Percentiles rank a stretch among this genome's conserved stretches.
These are phyloP conservation scores for Acronicta alni DNA, from an alignment of 2,888 invertebrate species.

Conservation along the genomic window DNA sequence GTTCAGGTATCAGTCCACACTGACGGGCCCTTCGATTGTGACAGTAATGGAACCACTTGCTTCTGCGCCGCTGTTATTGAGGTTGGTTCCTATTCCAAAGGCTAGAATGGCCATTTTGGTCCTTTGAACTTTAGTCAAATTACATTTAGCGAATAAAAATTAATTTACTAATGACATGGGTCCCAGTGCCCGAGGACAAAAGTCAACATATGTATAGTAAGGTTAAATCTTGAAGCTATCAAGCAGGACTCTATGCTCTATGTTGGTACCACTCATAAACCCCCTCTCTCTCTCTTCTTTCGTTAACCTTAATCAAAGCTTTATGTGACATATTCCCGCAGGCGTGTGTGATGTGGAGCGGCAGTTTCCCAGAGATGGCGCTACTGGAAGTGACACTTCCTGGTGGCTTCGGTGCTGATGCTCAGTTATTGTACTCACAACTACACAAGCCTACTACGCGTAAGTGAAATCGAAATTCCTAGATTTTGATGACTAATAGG, in stretches of 20 bases:
- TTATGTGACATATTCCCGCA: constrained; percentile 40
- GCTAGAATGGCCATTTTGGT: no score
- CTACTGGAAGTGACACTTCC: constrained; percentile 90
- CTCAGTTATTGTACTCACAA: constrained; percentile 87
- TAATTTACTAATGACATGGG: no score
- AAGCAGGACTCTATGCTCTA: no score
- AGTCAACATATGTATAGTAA: no score
- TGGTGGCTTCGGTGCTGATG: constrained; percentile 90
- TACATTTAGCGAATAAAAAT: no score
- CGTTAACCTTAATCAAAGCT: no score
- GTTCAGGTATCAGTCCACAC: constrained; percentile 75
- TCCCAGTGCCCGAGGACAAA: no score
- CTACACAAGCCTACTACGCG: constrained; percentile 78
- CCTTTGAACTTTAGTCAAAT: no score
- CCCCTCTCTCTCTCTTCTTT: no score
- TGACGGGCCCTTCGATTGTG: constrained; percentile 81
- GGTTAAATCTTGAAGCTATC: no score
- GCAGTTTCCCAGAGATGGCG: constrained; percentile 87
- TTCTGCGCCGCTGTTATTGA: constrained; percentile 82
- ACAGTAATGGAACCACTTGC: constrained; percentile 66
- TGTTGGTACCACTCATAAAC: no score
- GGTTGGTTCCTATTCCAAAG: constrained; percentile 60
- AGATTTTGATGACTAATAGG: background rate
- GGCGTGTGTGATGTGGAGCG: constrained; percentile 81
- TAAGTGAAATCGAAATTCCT: constrained; percentile 61